Evolutionary conservation across 1,140 invertebrate genomes (phyloP), one percentile per base, ranked within the genome.

Genomic region (Phenacoccus solenopsis): DNA sequence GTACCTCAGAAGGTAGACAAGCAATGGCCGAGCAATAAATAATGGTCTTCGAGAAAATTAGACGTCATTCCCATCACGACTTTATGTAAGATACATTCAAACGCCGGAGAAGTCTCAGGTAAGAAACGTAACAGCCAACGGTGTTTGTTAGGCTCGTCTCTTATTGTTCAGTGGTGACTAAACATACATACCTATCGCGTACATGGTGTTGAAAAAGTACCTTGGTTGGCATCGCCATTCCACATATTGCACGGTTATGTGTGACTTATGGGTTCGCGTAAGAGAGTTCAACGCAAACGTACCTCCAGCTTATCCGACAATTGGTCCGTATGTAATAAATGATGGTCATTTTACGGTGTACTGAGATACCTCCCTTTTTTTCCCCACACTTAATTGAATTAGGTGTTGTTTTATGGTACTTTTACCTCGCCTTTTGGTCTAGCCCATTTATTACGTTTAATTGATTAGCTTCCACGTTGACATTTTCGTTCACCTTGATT

Each of bases 61-160:
- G 38, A 49, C 38, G 38, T 49, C 38, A 49, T 49, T 49, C 38
- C 38, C 38, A 49, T 49, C 38, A 49, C 38, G 38, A 49, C 38
- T 49, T 49, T 49, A 49, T 49, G 38, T 49, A 49, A 49, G 38
- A 49, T 49, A 49, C 38, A 49, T 49, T 49, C 38, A 49, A 49
- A 49, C 38, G 38, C 20, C 13, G 13, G 30, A 32, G 30, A 32
- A 32, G 16, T 49, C 38, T 49, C 38, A 49, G 38, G 38, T 49
- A 49, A 49, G 38, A 49, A 49, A 49, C 38, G 38, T 49, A 49
- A 49, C 38, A 49, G 38, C 38, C 38, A 49, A 49, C 38, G 38
- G 38, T 49, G 38, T 49, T 49, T 49, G 38, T 49, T 9, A 49
- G 38, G 30, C 13, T 32, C 30, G 30, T 32, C 20, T n/a, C 38